Evolutionary conservation across 2,797 vertebrate genomes (phyloP).

Genomic region (Micropoecilia bifurca): DNA sequence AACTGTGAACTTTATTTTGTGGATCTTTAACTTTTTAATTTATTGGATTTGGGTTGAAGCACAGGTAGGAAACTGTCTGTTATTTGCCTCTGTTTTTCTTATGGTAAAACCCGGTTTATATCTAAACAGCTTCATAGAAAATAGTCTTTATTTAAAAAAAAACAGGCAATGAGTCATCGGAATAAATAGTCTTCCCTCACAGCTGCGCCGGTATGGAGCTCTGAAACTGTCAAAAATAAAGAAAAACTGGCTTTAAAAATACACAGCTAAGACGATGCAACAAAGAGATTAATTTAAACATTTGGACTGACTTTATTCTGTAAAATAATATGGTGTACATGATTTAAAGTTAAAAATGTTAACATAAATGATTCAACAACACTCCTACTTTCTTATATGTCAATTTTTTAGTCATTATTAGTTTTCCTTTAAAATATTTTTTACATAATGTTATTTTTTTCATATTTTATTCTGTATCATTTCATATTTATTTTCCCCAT

Average conservation of each 20-base stretch:
- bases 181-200: neutral
- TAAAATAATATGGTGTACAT: neutral
- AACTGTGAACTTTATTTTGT: constrained; percentile 22
- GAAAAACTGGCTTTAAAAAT: neutral
- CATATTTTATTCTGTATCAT: neutral
- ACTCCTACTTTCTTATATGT: neutral
- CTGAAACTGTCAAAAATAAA: neutral
- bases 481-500: neutral
- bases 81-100: neutral
- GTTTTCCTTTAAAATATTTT: neutral
- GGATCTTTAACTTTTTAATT: constrained; percentile 62
- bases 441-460: neutral
- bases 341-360: neutral
- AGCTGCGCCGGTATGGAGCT: neutral
- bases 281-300: neutral
- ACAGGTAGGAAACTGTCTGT: constrained; percentile 66
- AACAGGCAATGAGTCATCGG: constrained; percentile 1
- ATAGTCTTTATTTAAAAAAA: neutral
- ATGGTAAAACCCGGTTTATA: too few relatives aligned
- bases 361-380: neutral
- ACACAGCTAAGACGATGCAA: neutral
- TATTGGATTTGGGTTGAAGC: constrained; percentile 57
- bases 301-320: neutral
- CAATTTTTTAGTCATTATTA: neutral
- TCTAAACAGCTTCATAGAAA: neutral